phyloP scores from a whole-genome alignment of 2,797 vertebrate genomes.

The Varecia variegata region DNA sequence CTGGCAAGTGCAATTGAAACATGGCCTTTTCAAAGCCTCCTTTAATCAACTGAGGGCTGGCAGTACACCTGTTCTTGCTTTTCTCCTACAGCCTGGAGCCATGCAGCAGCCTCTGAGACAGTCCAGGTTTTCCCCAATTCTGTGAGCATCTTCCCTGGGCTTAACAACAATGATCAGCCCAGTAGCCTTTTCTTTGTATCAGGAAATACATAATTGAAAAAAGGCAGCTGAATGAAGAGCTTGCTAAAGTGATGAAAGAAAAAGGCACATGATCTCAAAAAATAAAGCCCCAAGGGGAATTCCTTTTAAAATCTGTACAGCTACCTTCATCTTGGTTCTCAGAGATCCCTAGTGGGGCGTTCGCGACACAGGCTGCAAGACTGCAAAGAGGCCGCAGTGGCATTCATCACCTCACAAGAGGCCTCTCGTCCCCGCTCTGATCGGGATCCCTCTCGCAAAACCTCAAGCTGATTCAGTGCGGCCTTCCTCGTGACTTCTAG shows the following conservation, averaged over 20 bases:
- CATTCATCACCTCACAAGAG: conserved; percentile 52
- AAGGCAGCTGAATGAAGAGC: conserved; percentile 38
- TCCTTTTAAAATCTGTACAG: conserved; percentile 70
- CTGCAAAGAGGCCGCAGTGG: neutral
- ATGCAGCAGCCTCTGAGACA: neutral
- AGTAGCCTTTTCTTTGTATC: neutral
- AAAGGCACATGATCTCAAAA: conserved; percentile 69
- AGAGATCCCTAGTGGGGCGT: conserved; percentile 56
- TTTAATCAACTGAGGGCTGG: neutral
- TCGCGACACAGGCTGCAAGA: conserved; percentile 49
- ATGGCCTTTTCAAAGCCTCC: neutral
- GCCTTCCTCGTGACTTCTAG: neutral
- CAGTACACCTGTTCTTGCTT: neutral
- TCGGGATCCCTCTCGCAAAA: conserved; percentile 29
- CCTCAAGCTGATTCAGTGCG: neutral
- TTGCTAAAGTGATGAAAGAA: conserved; percentile 61
- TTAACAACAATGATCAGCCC: neutral
- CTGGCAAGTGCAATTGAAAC: neutral
- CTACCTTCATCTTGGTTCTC: conserved; percentile 50
- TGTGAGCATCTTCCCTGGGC: neutral
- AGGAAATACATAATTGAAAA: conserved; percentile 58
- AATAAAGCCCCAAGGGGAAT: neutral
- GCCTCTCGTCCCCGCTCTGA: conserved; percentile 27
- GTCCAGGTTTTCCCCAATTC: neutral
- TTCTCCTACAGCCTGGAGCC: neutral